Evolutionary conservation across 2,888 invertebrate genomes (phyloP).

Genomic region (Apodemia zela): DNA sequence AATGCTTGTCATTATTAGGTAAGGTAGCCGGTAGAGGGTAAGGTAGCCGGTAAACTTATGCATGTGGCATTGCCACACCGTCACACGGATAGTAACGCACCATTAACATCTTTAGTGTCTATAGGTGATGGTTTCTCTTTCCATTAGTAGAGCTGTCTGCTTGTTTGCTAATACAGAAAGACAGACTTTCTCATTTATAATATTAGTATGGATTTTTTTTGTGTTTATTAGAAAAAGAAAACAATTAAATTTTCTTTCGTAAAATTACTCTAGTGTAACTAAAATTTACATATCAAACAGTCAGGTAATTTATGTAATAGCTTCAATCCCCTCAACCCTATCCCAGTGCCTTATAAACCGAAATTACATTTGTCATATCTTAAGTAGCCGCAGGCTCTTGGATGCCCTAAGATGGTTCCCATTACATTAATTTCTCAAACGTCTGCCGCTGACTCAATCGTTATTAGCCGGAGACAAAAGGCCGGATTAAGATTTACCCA

Average conservation of each 20-base stretch:
- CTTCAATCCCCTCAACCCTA: background rate
- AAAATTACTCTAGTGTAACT: background rate
- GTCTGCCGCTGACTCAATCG: conserved; percentile 55
- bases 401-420: conserved; percentile 47
- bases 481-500: conserved; percentile 64
- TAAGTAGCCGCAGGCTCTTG: conserved; percentile 39
- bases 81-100: no score
- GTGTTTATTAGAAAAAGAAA: background rate
- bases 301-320: conserved; percentile 5
- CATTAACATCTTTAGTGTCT: no score
- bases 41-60: no score
- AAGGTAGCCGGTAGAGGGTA: no score
- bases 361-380: conserved; percentile 43
- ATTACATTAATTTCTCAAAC: conserved; percentile 62
- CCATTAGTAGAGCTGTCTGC: no score
- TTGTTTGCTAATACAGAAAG: no score
- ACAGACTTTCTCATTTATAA: background rate
- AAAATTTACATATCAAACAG: conserved; percentile 8
- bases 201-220: background rate
- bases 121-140: no score
- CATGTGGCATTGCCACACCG: no score
- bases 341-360: conserved; percentile 28
- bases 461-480: conserved; percentile 54
- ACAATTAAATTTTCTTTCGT: no score
- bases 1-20: no score